Base-by-base conservation (phyloP, 2,797 vertebrate species). In the Hirundo rustica region DNA sequence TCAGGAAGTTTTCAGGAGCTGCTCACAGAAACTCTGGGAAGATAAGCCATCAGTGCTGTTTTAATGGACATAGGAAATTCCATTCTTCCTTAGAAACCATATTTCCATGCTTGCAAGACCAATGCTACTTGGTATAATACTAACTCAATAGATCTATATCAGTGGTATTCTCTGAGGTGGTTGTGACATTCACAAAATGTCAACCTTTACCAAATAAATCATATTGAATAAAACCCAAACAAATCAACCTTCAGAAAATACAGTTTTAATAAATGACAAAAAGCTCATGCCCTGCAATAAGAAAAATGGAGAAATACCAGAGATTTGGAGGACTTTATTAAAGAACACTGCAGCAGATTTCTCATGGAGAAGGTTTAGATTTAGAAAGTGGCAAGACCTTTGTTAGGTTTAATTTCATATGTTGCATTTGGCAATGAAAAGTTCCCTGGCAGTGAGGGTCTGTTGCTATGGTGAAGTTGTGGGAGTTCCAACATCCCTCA, bases 141-240 rank as follows among this genome's bases (percentile, higher is more conserved):
- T 81, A 66, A 53, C 48, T 66, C 44, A 81, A 68, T 34, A 88
- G 61, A 75, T 73, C 13, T 68, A 7, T 10, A 27, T 13, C 16
- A 62, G 11, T 58, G 7, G 22, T 75, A 62, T 84, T 70, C 67
- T 92, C 85, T 75, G 67, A 90, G 29, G 50, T 64, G n/a, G 64
- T 70, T 47, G 68, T 92, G 91, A 89, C 74, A 92, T 93, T 96
- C 48, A 76, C 34, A 86, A 95, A 96, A 94, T 88, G 72, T 76
- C 65, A 89, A 0, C 73, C 50, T 80, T 93, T 60, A 85, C 40
- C 67, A 47, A 86, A 36, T 68, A 89, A 85, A 74, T 30, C 18
- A 23, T 45, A 45, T 2, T 51, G 54, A 90, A 88, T 72, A 44
- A 84, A 93, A 89, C 18, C 5, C 21, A 92, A 91, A 78, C 10